Conservation (phyloP, 2,888 invertebrate species). For the Cerceris rybyensis region DNA sequence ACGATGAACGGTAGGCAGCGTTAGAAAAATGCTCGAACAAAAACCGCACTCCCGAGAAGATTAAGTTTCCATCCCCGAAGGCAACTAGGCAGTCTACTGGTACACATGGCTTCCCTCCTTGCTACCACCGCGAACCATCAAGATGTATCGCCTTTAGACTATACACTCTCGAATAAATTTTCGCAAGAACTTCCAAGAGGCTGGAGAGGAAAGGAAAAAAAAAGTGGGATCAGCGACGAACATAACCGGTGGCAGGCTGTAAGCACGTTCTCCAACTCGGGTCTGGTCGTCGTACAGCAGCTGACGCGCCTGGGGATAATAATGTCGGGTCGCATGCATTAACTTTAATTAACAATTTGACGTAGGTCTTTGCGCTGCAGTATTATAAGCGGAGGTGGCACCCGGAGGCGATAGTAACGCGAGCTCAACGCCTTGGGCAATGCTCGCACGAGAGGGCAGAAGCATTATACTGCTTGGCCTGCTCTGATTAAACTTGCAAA, state of each 20-base stretch:
- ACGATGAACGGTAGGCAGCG: slow-evolving; percentile 5
- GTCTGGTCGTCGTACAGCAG: slow-evolving; percentile 60
- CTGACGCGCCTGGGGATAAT: slow-evolving; percentile 69
- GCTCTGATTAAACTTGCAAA: slow-evolving; percentile 52
- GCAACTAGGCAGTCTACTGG: not conserved
- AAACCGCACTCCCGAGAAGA: slow-evolving; percentile 14
- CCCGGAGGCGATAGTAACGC: slow-evolving; percentile 22
- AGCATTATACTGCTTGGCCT: not conserved
- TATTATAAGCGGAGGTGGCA: slow-evolving; percentile 46
- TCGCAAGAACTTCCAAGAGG: slow-evolving; percentile 24
- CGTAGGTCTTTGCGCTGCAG: slow-evolving; percentile 61
- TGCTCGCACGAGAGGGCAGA: slow-evolving; percentile 10
- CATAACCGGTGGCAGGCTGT: slow-evolving; percentile 24
- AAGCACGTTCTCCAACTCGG: slow-evolving; percentile 51
- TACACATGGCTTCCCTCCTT: not conserved
- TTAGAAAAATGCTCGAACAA: slow-evolving; percentile 1
- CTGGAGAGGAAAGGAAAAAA: not conserved
- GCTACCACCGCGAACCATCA: slow-evolving; percentile 1
- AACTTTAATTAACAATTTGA: slow-evolving; percentile 75
- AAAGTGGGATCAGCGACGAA: slow-evolving; percentile 19
- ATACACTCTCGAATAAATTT: slow-evolving; percentile 29
- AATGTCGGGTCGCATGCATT: slow-evolving; percentile 60
- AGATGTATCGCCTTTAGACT: slow-evolving; percentile 4
- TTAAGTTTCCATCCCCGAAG: slow-evolving; percentile 38
- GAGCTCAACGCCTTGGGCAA: slow-evolving; percentile 4